phyloP scores from a whole-genome alignment of 2,113 vertebrate genomes.

The Cyprinus carpio region DNA sequence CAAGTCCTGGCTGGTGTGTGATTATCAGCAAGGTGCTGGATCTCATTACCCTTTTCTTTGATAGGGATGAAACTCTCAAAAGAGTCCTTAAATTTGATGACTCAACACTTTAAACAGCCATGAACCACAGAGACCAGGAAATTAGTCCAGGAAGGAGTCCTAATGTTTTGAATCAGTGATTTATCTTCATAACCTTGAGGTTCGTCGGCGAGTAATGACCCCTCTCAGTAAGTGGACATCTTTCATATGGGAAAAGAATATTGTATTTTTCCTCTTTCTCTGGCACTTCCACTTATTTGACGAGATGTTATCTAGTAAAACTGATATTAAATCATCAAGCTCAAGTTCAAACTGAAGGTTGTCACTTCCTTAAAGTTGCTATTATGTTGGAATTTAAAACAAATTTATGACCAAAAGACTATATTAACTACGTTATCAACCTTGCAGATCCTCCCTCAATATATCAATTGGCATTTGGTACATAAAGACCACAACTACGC shows the following conservation, averaged over 20 bases:
- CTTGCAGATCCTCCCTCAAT: background rate
- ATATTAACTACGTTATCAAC: background rate
- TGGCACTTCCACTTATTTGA: slow-evolving; percentile 1
- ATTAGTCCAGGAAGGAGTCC: slow-evolving; percentile 50
- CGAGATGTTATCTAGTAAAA: slow-evolving; percentile 19
- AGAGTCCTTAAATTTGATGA: slow-evolving; percentile 48
- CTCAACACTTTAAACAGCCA: slow-evolving; percentile 44
- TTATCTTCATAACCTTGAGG: slow-evolving; percentile 54
- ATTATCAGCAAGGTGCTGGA: slow-evolving; percentile 40
- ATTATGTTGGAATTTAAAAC: background rate
- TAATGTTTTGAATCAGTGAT: slow-evolving; percentile 47
- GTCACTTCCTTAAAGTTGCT: background rate
- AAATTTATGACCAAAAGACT: background rate
- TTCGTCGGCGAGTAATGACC: slow-evolving; percentile 40
- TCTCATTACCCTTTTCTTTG: slow-evolving; percentile 49
- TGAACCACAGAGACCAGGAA: slow-evolving; percentile 44
- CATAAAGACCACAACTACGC: background rate
- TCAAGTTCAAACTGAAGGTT: slow-evolving; percentile 29
- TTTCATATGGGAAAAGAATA: slow-evolving; percentile 48
- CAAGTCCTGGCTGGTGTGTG: slow-evolving; percentile 10
- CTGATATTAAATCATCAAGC: slow-evolving; percentile 18
- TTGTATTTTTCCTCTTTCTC: slow-evolving; percentile 24
- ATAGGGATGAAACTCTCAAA: slow-evolving; percentile 39
- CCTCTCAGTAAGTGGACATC: slow-evolving; percentile 34
- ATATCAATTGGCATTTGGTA: background rate